These are phyloP conservation scores for Chaetophractus vellerosus DNA, from an alignment of 2,797 vertebrate species.

Conservation along the genomic window DNA sequence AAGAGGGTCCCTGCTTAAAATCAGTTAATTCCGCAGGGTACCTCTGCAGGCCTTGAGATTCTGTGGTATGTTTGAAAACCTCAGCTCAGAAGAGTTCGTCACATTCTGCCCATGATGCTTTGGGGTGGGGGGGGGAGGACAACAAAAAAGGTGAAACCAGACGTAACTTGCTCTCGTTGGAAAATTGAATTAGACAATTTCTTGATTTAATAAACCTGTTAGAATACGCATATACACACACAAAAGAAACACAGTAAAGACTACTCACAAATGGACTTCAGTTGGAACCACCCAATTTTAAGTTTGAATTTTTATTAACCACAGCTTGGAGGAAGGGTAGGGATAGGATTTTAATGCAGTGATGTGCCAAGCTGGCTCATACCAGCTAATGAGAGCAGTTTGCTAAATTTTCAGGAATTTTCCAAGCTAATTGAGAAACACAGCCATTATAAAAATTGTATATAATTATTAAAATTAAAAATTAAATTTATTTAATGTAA, in stretches of 20 bases:
- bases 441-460: neutral
- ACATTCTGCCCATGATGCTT: neutral
- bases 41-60: rapidly evolving
- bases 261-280: neutral
- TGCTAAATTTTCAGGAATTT: slow-evolving; percentile 21
- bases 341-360: neutral
- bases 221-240: neutral
- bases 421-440: neutral
- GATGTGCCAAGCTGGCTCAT: neutral
- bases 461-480: neutral
- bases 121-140: neutral
- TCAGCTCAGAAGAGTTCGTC: neutral
- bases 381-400: neutral
- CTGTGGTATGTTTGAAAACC: neutral
- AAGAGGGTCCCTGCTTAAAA: neutral
- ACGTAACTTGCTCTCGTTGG: neutral
- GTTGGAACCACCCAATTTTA: neutral
- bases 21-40: neutral
- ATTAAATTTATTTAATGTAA: too few species aligned
- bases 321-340: neutral
- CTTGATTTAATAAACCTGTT: neutral
- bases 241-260: neutral
- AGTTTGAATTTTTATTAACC: neutral
- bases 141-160: neutral
- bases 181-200: neutral